Evolutionary conservation across 2,113 vertebrate genomes (phyloP).

Genomic region (Gavia stellata): DNA sequence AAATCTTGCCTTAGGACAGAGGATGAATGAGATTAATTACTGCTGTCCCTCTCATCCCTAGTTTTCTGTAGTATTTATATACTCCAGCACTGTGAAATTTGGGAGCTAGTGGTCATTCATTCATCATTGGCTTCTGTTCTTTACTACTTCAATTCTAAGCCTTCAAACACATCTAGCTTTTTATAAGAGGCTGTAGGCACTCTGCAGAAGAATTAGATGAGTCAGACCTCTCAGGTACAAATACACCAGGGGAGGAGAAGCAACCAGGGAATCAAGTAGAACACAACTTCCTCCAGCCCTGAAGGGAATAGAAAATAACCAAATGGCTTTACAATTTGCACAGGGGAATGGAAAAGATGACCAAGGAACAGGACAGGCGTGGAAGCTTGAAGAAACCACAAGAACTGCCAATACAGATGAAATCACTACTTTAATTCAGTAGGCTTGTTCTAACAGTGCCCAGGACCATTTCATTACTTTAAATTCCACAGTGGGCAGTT

Average conservation of each 20-base stretch:
- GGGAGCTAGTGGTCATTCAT: not conserved
- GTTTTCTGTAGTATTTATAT: not conserved
- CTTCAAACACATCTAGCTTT: not conserved
- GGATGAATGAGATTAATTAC: not conserved
- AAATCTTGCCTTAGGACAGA: not conserved
- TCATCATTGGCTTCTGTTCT: not conserved
- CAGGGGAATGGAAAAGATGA: not conserved
- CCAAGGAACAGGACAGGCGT: not conserved
- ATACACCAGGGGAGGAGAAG: not conserved
- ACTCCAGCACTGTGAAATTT: not conserved
- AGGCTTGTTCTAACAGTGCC: not conserved
- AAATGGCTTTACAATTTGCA: not conserved
- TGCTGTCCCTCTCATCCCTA: not conserved
- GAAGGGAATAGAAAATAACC: not conserved
- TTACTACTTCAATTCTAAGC: not conserved
- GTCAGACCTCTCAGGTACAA: not conserved
- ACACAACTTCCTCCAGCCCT: not conserved
- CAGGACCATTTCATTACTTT: not conserved
- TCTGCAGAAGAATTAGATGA: not conserved
- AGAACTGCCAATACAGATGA: not conserved
- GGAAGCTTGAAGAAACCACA: not conserved
- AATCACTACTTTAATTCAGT: not conserved
- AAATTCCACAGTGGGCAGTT: not conserved
- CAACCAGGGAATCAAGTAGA: not conserved
- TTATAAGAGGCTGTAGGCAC: not conserved